Percentiles rank a stretch among this genome's conserved stretches.
Evolutionary conservation across 2,113 vertebrate genomes (phyloP).

Genomic region (Oncorhynchus gorbuscha): DNA sequence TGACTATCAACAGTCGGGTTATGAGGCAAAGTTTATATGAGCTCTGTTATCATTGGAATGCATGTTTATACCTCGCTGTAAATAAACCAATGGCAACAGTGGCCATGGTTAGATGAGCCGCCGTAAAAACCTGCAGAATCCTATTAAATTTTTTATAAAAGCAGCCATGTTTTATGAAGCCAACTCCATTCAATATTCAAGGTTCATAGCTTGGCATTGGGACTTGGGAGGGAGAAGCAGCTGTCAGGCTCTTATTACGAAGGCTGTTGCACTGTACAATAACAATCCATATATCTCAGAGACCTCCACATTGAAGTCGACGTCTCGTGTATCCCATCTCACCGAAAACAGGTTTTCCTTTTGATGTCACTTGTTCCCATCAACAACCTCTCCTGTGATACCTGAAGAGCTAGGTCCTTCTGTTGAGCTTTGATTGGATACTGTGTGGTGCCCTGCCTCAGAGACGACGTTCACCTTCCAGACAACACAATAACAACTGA

Average conservation of each 20-base stretch:
- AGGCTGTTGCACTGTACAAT: slow-evolving; percentile 15
- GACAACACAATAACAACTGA: slow-evolving; percentile 6
- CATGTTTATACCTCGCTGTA: slow-evolving; percentile 37
- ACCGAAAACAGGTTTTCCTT: not conserved
- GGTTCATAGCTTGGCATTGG: slow-evolving; percentile 23
- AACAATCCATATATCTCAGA: slow-evolving; percentile 21
- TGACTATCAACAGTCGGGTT: slow-evolving; percentile 30
- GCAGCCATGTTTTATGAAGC: slow-evolving; percentile 41
- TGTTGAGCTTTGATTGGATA: not conserved
- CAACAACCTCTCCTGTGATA: not conserved
- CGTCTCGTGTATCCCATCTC: not conserved
- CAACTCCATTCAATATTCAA: slow-evolving; percentile 31
- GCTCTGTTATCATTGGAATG: slow-evolving; percentile 39
- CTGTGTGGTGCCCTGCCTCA: not conserved
- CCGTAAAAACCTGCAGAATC: slow-evolving; percentile 25
- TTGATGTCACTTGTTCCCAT: not conserved
- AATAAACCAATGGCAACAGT: slow-evolving; percentile 30
- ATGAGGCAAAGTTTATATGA: slow-evolving; percentile 47
- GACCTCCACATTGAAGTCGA: not conserved
- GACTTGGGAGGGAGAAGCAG: not conserved
- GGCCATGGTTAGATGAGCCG: slow-evolving; percentile 36
- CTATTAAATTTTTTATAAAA: slow-evolving; percentile 29
- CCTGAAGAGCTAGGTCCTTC: not conserved
- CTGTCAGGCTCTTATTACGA: slow-evolving; percentile 11
- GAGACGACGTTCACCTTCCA: not conserved